A percentile compares a stretch with the other conserved stretches of the same genome.
Evolutionary conservation across 2,797 vertebrate species (phyloP).

Genomic region (Anguilla obscura): DNA sequence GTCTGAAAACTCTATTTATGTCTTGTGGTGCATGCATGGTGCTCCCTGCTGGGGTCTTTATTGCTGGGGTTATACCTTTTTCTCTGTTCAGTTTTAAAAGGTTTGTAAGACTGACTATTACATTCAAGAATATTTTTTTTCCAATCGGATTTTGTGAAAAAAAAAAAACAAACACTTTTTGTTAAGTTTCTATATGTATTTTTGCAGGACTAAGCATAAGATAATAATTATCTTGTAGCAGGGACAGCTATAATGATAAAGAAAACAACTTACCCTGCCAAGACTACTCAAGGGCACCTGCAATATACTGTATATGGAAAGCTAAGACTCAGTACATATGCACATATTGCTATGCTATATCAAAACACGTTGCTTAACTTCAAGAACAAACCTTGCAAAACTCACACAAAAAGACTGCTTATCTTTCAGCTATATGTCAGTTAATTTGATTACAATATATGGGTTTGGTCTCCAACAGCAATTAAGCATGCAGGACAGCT

Average conservation of each 20-base stretch:
- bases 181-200: not conserved
- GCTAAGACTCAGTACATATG: not conserved
- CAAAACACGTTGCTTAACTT: not conserved
- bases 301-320: not conserved
- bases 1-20: too few relatives aligned
- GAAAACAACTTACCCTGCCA: slow-evolving; percentile 5
- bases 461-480: too few relatives aligned
- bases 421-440: not conserved
- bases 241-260: not conserved
- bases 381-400: not conserved
- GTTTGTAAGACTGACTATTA: not conserved
- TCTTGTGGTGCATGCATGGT: too few relatives aligned
- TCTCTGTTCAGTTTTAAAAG: not conserved
- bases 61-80: too few relatives aligned
- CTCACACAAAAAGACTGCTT: not conserved
- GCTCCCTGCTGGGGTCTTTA: too few relatives aligned
- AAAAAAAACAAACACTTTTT: not conserved
- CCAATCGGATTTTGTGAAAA: not conserved
- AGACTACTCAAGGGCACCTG: not conserved
- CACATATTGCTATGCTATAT: not conserved
- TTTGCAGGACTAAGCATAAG: not conserved
- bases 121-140: not conserved
- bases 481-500: not conserved
- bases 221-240: not conserved
- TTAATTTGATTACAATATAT: not conserved